Evolutionary conservation across 1,140 invertebrate genomes (phyloP), one percentile per base, ranked within the genome.

Genomic region (Episyrphus balteatus): DNA sequence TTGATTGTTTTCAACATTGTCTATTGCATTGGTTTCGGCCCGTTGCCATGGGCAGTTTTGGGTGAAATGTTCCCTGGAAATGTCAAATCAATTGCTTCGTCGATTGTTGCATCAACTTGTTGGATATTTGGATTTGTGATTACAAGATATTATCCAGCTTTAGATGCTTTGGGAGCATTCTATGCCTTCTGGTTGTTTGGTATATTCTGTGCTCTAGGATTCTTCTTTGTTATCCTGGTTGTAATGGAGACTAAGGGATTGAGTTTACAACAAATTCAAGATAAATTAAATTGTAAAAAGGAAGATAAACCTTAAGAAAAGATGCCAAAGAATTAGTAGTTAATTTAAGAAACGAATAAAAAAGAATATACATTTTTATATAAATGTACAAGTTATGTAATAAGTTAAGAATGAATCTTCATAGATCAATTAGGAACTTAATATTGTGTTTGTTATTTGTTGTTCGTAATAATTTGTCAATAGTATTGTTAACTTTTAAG

Each of bases 181-280:
- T 73, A 72, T 2, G 79, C 79, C 1, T 91, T 87, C 70, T 86
- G 81, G 74, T 70, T 88, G 19, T 92, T 92, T 64, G 71, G 80
- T 10, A 74, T 73, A 1, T 79, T 79, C 60, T 83, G 82, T 33
- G 68, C 81, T 8, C 11, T 76, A 0, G 74, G 82, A 0, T 73
- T 73, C 64, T 66, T 73, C 60, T 74, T 59, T 55, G 73, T 77
- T 1, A 66, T 80, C 39, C 67, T 79, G 46, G 54, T 84, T 36
- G 72, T 89, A 12, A 84, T 85, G 0, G 86, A 90, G 68, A 89
- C 86, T 0, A 86, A 84, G 67, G 82, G 82, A 36, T 83, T 82
- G 68, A 78, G 74, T 32, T 71, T 86, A 15, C 74, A 81, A 49
- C 75, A 88, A 68, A 86, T 88, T 14, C 79, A 82, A 53, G 70